Base-by-base conservation (phyloP, 2,113 vertebrate species). In the Tapirus terrestris region DNA sequence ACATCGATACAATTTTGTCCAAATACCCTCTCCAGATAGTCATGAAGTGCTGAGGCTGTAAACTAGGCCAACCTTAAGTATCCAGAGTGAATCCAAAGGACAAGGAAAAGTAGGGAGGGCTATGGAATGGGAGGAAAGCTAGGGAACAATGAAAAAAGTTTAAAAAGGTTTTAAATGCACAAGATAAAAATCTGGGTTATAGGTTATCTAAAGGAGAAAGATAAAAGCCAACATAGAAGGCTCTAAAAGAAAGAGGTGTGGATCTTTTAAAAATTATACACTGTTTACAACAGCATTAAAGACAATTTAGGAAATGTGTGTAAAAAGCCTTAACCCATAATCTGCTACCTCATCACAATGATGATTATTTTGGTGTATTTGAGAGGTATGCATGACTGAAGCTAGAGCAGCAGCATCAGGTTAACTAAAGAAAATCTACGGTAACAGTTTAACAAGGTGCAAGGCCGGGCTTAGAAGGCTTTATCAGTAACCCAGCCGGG, bases 381-480 rank as follows among this genome's bases (percentile, higher is more conserved):
- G 87, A 29, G 53, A 90, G 68, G 68, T 72, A 61, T 12, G 31
- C 17, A 23, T 31, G 58, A 79, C 48, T 73, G 81, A 97, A 82
- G 48, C 20, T n/a, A 88, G 39, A 60, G 67, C 8, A 5, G 76
- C 76, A 77, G 61, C 63, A 75, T 20, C 77, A 70, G 72, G 76
- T 60, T 93, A 89, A 63, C 48, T 70, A 31, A 68, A 85, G 63
- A 82, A 48, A 63, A 85, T 77, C n/a, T 80, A 75, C 58, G 6
- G 29, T 68, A 89, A 95, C 70, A 61, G 56, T 88, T 96, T 84
- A 76, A 94, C 72, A 75, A 45, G 75, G 75, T 97, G 81, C 75
- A 91, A 70, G 83, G 76, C 72, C 56, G 73, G 68, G 73, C 65
- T 91, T 77, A 43, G 36, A 88, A 91, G 70, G 70, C 45, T 45